Conservation (phyloP, 2,888 invertebrate genomes). For the Empis livida region DNA sequence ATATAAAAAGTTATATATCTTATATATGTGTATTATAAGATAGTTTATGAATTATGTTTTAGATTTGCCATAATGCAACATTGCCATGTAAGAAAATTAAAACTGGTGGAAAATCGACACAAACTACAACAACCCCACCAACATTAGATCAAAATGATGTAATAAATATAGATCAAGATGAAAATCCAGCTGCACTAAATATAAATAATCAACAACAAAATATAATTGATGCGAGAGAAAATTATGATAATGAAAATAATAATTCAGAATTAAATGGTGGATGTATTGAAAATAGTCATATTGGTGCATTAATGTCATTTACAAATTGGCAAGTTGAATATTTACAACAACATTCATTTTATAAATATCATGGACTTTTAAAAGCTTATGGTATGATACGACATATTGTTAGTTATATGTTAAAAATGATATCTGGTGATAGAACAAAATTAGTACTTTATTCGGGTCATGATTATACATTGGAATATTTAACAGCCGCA, state of each 20-base stretch:
- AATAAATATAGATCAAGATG: slow-evolving; percentile 36
- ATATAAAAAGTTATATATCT: no score
- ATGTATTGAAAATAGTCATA: slow-evolving; percentile 57
- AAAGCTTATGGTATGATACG: slow-evolving; percentile 72
- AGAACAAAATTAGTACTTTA: slow-evolving; percentile 64
- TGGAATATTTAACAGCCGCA: slow-evolving; percentile 70
- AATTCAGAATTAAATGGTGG: slow-evolving; percentile 21
- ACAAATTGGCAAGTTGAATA: slow-evolving; percentile 65
- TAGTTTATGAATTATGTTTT: no score
- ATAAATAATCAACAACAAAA: slow-evolving; percentile 7
- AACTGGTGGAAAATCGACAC: slow-evolving; percentile 11
- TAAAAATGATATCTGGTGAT: slow-evolving; percentile 64
- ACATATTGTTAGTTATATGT: slow-evolving; percentile 68
- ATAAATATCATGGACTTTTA: slow-evolving; percentile 53
- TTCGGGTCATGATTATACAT: slow-evolving; percentile 85
- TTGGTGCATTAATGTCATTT: slow-evolving; percentile 66
- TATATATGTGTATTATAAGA: no score
- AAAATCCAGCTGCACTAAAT: slow-evolving; percentile 7
- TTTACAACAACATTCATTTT: slow-evolving; percentile 43
- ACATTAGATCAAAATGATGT: slow-evolving; percentile 31
- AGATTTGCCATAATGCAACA: slow-evolving; percentile 61
- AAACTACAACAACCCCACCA: slow-evolving; percentile 14
- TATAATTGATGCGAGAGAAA: slow-evolving; percentile 29
- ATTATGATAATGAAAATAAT: slow-evolving; percentile 20
- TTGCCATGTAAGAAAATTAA: slow-evolving; percentile 51